Percentiles rank a stretch among this genome's conserved stretches.
Conservation (phyloP, 2,888 invertebrate genomes). For the Sisyra nigra region DNA sequence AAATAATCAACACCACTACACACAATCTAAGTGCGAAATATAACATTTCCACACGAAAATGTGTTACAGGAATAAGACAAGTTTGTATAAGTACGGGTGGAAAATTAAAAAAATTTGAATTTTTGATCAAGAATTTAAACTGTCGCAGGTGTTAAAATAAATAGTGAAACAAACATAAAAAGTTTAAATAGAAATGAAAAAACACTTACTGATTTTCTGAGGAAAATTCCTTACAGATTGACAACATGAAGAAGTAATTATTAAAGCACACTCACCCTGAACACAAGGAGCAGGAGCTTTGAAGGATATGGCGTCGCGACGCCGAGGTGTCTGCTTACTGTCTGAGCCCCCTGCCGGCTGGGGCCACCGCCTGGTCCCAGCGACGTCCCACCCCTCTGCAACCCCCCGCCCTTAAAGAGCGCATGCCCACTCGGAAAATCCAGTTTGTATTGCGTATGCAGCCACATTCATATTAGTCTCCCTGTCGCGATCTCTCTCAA, state of each 20-base stretch:
- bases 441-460: constrained; percentile 19
- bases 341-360: constrained; percentile 37
- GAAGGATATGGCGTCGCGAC: constrained; percentile 20
- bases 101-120: too few species aligned
- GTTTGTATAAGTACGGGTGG: too few species aligned
- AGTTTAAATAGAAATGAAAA: not conserved
- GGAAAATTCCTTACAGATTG: not conserved
- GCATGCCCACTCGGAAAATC: constrained; percentile 20
- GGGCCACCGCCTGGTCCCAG: constrained; percentile 39
- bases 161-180: not conserved
- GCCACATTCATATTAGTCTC: constrained; percentile 10
- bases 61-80: too few species aligned
- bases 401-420: constrained; percentile 21
- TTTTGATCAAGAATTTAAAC: too few species aligned
- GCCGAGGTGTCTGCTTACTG: constrained; percentile 32
- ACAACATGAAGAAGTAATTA: not conserved
- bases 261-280: constrained; percentile 6
- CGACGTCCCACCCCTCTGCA: constrained; percentile 33
- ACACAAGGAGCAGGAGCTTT: constrained; percentile 6
- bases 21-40: too few species aligned
- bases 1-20: too few species aligned
- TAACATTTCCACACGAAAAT: too few species aligned
- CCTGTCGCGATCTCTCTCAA: not conserved
- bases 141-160: too few species aligned
- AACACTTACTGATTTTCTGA: not conserved